These are phyloP conservation scores for Lordiphosa fenestrarum DNA, from an alignment of 2,888 invertebrate genomes.

Conservation along the genomic window DNA sequence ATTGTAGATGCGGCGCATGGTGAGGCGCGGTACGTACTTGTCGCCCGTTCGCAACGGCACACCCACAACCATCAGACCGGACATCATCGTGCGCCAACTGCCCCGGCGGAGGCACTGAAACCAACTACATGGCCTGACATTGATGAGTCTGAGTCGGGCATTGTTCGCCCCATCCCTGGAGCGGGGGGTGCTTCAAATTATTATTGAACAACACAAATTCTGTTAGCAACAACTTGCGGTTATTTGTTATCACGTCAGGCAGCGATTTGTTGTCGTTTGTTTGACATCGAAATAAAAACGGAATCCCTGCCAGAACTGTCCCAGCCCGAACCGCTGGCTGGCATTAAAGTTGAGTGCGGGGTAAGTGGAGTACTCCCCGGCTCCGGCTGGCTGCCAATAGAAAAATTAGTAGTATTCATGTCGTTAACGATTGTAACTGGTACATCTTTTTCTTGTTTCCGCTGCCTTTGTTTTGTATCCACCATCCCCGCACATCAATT, in stretches of 20 bases:
- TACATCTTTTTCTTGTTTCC: conserved; percentile 40
- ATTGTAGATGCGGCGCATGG: conserved; percentile 65
- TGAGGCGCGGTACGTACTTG: conserved; percentile 46
- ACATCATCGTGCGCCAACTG: conserved; percentile 37
- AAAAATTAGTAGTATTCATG: conserved; percentile 68
- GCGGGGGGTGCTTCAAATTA: conserved; percentile 35
- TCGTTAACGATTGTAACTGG: conserved; percentile 73
- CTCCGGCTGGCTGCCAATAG: conserved; percentile 44
- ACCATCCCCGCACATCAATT: not conserved
- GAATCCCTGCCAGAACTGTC: not conserved
- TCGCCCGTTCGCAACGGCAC: conserved; percentile 44
- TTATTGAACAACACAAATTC: conserved; percentile 57
- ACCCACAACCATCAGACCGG: conserved; percentile 55
- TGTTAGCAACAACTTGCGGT: conserved; percentile 60
- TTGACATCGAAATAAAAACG: conserved; percentile 24
- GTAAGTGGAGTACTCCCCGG: not conserved
- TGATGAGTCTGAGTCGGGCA: conserved; percentile 34
- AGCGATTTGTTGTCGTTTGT: conserved; percentile 67
- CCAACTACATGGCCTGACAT: conserved; percentile 56
- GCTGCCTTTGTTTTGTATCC: not conserved
- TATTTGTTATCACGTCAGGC: conserved; percentile 77
- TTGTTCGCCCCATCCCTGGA: conserved; percentile 15
- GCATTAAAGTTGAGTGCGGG: conserved; percentile 11
- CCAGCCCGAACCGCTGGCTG: conserved; percentile 10
- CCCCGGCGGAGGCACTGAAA: conserved; percentile 45